phyloP scores from a whole-genome alignment of 1,140 invertebrate genomes.

The Camponotus pennsylvanicus region DNA sequence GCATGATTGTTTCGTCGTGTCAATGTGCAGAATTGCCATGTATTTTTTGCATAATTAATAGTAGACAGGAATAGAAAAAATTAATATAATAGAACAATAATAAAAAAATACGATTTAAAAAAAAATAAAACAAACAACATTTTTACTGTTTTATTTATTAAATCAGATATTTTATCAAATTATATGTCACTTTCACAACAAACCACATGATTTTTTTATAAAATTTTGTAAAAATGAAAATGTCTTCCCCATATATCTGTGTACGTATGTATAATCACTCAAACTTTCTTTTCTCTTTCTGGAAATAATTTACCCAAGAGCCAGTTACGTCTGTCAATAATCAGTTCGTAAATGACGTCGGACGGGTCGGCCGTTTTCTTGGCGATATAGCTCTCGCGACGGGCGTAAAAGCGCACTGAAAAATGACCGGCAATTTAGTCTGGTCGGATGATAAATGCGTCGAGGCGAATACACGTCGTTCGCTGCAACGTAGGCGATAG shows the following conservation, averaged over 20 bases:
- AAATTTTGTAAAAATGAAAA: no score
- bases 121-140: no score
- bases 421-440: constrained; percentile 60
- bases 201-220: neutral
- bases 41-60: neutral
- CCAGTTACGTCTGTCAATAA: constrained; percentile 42
- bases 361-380: constrained; percentile 16
- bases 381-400: neutral
- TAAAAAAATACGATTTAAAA: neutral
- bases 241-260: neutral
- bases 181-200: neutral
- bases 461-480: constrained; percentile 24
- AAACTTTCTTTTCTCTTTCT: neutral
- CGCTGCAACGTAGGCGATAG: constrained; percentile 33
- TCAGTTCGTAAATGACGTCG: constrained; percentile 31
- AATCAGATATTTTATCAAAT: neutral
- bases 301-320: constrained; percentile 25
- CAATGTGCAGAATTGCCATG: neutral
- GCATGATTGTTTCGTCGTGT: neutral
- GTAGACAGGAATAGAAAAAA: neutral
- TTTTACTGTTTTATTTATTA: neutral
- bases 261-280: no score
- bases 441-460: constrained; percentile 51
- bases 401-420: constrained; percentile 52
- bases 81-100: neutral